These are phyloP conservation scores for Apotomis betuletana DNA, from an alignment of 2,888 invertebrate species.

Conservation along the genomic window DNA sequence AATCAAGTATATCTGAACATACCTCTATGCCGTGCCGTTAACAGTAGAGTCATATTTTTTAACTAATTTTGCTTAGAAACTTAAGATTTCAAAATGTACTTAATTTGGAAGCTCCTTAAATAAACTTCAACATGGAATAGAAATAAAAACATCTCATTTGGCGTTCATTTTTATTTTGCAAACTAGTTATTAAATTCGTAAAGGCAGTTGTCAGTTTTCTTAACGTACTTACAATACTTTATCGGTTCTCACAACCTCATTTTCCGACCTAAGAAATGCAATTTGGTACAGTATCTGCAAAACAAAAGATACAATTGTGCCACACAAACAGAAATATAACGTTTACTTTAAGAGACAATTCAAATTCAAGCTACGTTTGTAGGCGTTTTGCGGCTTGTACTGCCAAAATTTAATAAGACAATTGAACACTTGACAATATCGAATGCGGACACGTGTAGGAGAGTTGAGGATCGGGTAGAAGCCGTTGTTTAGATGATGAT, in stretches of 20 bases:
- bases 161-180: conserved; percentile 47
- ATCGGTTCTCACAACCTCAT: conserved; percentile 36
- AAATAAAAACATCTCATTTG: conserved; percentile 10
- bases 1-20: no score
- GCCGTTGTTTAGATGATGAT: conserved; percentile 67
- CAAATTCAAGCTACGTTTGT: background rate
- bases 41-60: no score
- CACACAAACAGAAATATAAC: background rate
- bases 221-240: conserved; percentile 45
- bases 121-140: no score
- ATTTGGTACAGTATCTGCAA: conserved; percentile 31
- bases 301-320: conserved; percentile 10
- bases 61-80: no score
- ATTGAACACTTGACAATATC: background rate
- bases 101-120: no score
- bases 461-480: conserved; percentile 4
- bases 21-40: no score
- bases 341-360: background rate
- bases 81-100: no score
- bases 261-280: conserved; percentile 27
- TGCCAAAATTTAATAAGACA: background rate
- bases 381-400: background rate
- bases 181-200: conserved; percentile 58
- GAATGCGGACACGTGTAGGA: background rate
- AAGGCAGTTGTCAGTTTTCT: conserved; percentile 51